Evolutionary conservation across 2,113 vertebrate species (phyloP).

Genomic region (Columba janthina): DNA sequence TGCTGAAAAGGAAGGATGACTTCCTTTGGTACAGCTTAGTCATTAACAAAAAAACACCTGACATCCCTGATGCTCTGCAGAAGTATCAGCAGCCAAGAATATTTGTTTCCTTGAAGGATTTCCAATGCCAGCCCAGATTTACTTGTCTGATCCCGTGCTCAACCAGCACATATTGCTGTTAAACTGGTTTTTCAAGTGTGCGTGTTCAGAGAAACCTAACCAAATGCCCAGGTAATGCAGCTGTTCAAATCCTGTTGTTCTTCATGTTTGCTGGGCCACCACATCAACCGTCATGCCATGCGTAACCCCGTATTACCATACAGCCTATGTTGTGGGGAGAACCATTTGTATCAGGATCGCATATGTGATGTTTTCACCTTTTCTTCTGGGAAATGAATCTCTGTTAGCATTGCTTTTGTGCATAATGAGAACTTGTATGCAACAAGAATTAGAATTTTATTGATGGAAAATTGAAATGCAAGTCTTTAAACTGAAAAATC

Average conservation of each 20-base stretch:
- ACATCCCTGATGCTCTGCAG: not conserved
- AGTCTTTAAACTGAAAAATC: not conserved
- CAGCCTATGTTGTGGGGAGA: not conserved
- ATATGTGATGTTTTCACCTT: not conserved
- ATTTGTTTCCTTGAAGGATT: not conserved
- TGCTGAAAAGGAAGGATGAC: not conserved
- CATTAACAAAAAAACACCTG: not conserved
- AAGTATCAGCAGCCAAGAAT: not conserved
- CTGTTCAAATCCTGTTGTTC: not conserved
- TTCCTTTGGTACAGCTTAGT: not conserved
- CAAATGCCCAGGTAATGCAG: not conserved
- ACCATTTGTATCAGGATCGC: not conserved
- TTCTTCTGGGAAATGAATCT: not conserved
- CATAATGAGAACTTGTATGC: not conserved
- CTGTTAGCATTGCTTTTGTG: not conserved
- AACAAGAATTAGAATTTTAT: not conserved
- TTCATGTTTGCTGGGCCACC: not conserved
- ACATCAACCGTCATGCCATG: fast-evolving
- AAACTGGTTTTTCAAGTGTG: conserved; percentile 16
- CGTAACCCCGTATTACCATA: not conserved
- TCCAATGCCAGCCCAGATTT: not conserved
- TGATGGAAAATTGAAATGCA: not conserved
- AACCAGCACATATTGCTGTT: not conserved
- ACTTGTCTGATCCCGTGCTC: not conserved
- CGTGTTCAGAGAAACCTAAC: not conserved